Base-by-base conservation (phyloP, 2,888 invertebrate genomes). In the Eupelmus urozonus region DNA sequence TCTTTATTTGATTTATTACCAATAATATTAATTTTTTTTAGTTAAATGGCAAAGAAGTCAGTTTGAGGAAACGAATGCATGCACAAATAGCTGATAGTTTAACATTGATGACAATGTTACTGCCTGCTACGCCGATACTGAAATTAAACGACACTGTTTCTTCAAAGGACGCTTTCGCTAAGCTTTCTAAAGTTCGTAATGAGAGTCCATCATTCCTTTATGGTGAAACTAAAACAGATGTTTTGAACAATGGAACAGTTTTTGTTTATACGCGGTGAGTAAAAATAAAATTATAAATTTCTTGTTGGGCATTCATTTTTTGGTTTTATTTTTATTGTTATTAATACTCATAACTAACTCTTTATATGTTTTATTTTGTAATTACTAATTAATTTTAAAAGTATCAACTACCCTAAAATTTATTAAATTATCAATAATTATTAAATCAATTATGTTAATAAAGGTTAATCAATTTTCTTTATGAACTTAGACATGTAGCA, bases 51-150 rank as follows among this genome's bases (percentile, higher is more conserved):
- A 83, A 83, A 27, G 78, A 80, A 7, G 80, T 18, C 0, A 78
- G 79, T 62, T 82, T 87, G 53, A 84, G 85, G 57, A 78, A 85
- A 27, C 84, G 87, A 42, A 84, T 90, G 78, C 86, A 90, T 25
- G 78, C 83, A 2, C 90, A 91, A 66, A 90, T 92, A 63, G 89
- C 92, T 45, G 93, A 94, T 25, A 92, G 91, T 27, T 83, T 92
- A 60, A 91, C 91, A 81, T 90, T 95, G 85, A 92, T 97, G 85
- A 92, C 94, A 62, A 90, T 96, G 87, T 90, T 97, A 74, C 90
- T 98, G 81, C 96, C 96, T 0, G 97, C 97, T 59, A 93, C 95
- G 4, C 94, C 96, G 0, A 91, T 96, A 71, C 81, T 92, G 0
- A 82, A 80, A 23, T 40, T 88, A 11, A 85, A 89, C 0, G 91